These are phyloP conservation scores for Ormyrus labotus DNA, from an alignment of 2,888 invertebrate species.

Conservation along the genomic window DNA sequence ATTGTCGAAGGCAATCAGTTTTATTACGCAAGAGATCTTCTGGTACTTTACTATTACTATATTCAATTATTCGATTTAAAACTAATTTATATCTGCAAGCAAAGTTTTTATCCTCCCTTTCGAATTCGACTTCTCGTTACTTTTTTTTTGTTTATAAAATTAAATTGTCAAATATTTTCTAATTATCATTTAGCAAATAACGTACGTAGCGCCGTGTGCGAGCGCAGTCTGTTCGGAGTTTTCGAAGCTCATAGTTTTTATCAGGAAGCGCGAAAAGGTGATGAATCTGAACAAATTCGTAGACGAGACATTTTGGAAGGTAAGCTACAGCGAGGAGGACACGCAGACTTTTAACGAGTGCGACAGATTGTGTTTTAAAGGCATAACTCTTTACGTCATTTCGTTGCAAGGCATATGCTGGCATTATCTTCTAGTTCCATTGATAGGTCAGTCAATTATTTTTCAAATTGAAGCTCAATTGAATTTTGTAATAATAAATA, in stretches of 20 bases:
- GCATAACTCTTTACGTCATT: slow-evolving; percentile 47
- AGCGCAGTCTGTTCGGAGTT: slow-evolving; percentile 57
- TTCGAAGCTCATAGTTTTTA: slow-evolving; percentile 58
- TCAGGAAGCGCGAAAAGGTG: slow-evolving; percentile 57
- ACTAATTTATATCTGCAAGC: not conserved
- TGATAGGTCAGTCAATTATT: slow-evolving; percentile 59
- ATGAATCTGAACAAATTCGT: slow-evolving; percentile 60
- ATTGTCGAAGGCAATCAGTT: slow-evolving; percentile 58
- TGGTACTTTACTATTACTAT: slow-evolving; percentile 42
- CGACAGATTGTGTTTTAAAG: slow-evolving; percentile 55
- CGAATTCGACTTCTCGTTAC: not conserved
- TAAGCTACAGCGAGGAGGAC: slow-evolving; percentile 55
- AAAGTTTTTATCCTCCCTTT: not conserved
- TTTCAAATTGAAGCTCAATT: not conserved
- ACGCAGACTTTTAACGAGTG: slow-evolving; percentile 57
- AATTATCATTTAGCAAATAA: slow-evolving; percentile 54
- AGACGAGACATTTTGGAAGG: slow-evolving; percentile 60
- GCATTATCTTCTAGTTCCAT: slow-evolving; percentile 60
- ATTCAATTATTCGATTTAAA: not conserved
- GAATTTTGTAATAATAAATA: not conserved
- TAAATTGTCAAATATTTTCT: not conserved
- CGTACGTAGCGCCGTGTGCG: slow-evolving; percentile 58
- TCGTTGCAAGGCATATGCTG: slow-evolving; percentile 57
- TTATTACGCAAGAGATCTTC: slow-evolving; percentile 59
- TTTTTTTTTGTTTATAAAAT: not conserved